Evolutionary conservation across 2,888 invertebrate genomes (phyloP), one percentile per base, ranked within the genome.

Genomic region (Neelides folsomi): DNA sequence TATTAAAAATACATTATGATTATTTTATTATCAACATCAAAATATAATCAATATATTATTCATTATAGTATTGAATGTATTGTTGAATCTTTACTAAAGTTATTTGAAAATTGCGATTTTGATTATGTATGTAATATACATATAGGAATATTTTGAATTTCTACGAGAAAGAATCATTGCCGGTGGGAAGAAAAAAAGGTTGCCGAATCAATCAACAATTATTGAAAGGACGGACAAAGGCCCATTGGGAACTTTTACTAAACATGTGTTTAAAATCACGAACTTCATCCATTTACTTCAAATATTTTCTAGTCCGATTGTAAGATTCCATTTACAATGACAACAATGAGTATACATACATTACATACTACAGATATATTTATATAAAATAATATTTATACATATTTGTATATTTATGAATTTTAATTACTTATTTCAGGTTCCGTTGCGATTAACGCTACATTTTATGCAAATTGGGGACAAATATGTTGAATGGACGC

Each of bases 211-310:
- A 37, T 79, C 79, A 0, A 74, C 76, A 1, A 75, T 77, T 1
- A 76, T 82, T 58, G 71, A 75, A 1, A 68, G 78, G 42, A 75
- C 74, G 53, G 78, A 80, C 64, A 73, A 75, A 9, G 75, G 80
- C 18, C 80, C 80, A 15, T 67, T 80, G 47, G 81, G 81, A 37
- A 79, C 77, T 12, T 80, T 80, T 55, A 79, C 78, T 1, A 81
- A 80, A 66, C 81, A 81, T 66, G 78, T 78, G 0, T 84, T 83
- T 81, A 77, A 80, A 60, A 80, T 86, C 47, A 80, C 78, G 18
- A 82, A 80, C 66, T 76, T 82, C 18, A 67, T 80, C 18, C 81
- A 82, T 46, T 77, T 85, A 0, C 80, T 82, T 66, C 78, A 79
- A 65, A 83, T 86, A 63, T 27, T 27, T 27, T 27, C 27, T 7